Conservation (phyloP, 2,888 invertebrate genomes). For the Encarsia formosa region DNA sequence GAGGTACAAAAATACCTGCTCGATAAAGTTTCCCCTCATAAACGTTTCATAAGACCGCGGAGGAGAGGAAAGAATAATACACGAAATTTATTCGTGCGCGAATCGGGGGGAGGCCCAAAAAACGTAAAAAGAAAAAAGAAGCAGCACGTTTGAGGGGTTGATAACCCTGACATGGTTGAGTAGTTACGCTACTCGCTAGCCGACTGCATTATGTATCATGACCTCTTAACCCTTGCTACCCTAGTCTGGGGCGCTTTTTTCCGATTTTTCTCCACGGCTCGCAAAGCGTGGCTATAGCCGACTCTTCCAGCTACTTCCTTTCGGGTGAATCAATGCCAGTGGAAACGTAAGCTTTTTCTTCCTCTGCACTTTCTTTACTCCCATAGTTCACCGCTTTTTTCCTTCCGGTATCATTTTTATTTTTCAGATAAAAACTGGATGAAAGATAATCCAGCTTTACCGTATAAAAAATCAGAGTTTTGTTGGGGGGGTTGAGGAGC, state of each 20-base stretch:
- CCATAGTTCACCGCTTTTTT: too few species aligned
- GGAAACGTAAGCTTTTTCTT: too few species aligned
- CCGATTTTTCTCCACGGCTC: conserved; percentile 23
- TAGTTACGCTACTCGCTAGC: conserved; percentile 33
- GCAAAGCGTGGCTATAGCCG: too few species aligned
- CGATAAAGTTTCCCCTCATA: not conserved
- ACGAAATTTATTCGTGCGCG: not conserved
- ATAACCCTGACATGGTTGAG: conserved; percentile 48
- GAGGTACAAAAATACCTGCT: too few species aligned
- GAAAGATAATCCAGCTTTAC: too few species aligned
- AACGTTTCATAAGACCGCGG: not conserved
- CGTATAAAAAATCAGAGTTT: too few species aligned
- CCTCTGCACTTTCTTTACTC: too few species aligned
- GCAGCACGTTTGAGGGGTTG: conserved; percentile 25
- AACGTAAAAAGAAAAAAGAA: not conserved
- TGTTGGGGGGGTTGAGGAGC: too few species aligned
- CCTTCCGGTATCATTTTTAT: too few species aligned
- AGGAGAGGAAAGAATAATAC: not conserved
- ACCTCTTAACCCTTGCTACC: conserved; percentile 34
- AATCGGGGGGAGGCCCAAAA: not conserved
- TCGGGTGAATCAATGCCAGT: too few species aligned
- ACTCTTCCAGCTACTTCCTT: too few species aligned
- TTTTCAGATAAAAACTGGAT: too few species aligned
- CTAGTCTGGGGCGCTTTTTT: not conserved
- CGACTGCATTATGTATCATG: conserved; percentile 42